A percentile compares a stretch with the other conserved stretches of the same genome.
Conservation (phyloP, 2,797 vertebrate species). For the Calcarius lapponicus region DNA sequence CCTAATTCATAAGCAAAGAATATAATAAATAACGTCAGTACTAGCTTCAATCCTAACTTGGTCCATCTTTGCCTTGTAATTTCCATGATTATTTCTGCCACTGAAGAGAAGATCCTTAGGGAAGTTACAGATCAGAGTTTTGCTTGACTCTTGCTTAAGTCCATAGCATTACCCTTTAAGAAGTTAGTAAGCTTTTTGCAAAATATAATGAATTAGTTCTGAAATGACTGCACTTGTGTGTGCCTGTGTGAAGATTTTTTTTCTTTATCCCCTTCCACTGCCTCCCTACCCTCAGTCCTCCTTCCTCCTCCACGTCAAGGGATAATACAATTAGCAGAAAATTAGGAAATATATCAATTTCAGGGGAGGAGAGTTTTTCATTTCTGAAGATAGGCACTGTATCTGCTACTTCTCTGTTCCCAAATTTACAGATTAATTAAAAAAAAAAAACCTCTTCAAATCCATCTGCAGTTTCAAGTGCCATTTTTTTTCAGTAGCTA, state of each 20-base stretch:
- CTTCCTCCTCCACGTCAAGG: neutral
- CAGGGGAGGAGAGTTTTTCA: no score
- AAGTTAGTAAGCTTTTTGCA: neutral
- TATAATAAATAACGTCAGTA: neutral
- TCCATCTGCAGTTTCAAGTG: neutral
- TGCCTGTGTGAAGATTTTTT: neutral
- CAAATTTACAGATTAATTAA: neutral
- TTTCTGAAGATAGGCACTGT: neutral
- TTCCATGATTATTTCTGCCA: neutral
- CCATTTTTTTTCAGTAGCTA: neutral
- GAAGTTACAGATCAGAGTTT: neutral
- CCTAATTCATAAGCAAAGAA: neutral
- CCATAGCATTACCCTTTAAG: neutral
- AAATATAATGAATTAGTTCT: neutral
- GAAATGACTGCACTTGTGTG: neutral
- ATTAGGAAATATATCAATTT: neutral
- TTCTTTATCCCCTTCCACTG: neutral
- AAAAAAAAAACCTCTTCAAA: neutral
- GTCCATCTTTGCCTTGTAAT: neutral
- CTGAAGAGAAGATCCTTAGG: neutral
- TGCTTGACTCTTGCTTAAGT: neutral
- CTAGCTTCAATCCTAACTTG: neutral
- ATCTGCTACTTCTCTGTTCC: neutral
- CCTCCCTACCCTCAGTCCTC: neutral
- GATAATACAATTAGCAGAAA: neutral